Evolutionary conservation across 2,113 vertebrate genomes (phyloP).

Genomic region (rabbit (Oryctolagus cuniculus)): mOryCun1.1 NC_091433.1:168126501-168127000

Average conservation of each 20-base stretch:
- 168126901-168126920: not conserved
- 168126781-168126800: not conserved
- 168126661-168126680: not conserved
- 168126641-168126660: not conserved
- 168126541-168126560: not conserved
- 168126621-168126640: not conserved
- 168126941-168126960: not conserved
- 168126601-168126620: not conserved
- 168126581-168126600: no score
- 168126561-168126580: no score
- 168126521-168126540: not conserved
- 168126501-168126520: not conserved
- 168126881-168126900: not conserved
- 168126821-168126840: not conserved
- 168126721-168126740: slow-evolving; percentile 5
- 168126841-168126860: not conserved
- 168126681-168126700: not conserved
- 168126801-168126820: not conserved
- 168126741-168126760: not conserved
- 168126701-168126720: not conserved
- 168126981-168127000: not conserved
- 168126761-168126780: not conserved
- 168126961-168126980: not conserved
- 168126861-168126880: not conserved
- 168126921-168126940: not conserved